A percentile compares a stretch with the other conserved stretches of the same genome.
Conservation (phyloP, 2,888 invertebrate species). For the Melanophora roralis region DNA sequence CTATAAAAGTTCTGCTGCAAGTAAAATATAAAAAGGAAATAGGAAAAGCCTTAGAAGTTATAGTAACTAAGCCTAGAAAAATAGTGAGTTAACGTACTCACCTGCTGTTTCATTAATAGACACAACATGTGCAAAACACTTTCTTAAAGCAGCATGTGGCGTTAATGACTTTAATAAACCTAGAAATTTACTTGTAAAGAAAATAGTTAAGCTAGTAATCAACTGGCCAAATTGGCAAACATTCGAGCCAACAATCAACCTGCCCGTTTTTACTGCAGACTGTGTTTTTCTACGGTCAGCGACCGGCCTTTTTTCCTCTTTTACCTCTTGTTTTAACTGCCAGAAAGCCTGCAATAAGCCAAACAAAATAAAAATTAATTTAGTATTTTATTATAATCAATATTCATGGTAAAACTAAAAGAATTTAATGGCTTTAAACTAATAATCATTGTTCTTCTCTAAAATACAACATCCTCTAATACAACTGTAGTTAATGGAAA, state of each 20-base stretch:
- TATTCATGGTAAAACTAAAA: conserved; percentile 30
- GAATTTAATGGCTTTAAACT: conserved; percentile 64
- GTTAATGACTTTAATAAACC: conserved; percentile 62
- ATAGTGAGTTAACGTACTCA: conserved; percentile 47
- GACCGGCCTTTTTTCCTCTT: conserved; percentile 6
- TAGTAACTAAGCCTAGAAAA: conserved; percentile 33
- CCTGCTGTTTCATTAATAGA: conserved; percentile 67
- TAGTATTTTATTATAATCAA: conserved; percentile 23
- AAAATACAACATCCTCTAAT: conserved; percentile 15
- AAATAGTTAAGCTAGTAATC: conserved; percentile 9
- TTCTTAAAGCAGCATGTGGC: conserved; percentile 58
- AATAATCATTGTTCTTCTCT: conserved; percentile 54
- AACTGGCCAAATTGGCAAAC: neutral
- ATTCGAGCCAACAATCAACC: neutral
- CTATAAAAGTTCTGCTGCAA: conserved; percentile 2
- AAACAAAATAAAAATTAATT: neutral
- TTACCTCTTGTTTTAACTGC: neutral
- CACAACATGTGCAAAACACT: conserved; percentile 63
- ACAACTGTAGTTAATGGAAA: conserved; percentile 17
- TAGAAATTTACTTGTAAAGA: conserved; percentile 24
- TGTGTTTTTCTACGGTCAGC: conserved; percentile 3
- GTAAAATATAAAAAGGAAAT: neutral
- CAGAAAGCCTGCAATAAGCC: conserved; percentile 2
- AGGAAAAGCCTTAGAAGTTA: neutral
- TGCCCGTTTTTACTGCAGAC: conserved; percentile 17